A percentile compares a stretch with the other conserved stretches of the same genome.
Evolutionary conservation across 1,140 invertebrate genomes (phyloP).

Genomic region (Diorhabda sublineata): DNA sequence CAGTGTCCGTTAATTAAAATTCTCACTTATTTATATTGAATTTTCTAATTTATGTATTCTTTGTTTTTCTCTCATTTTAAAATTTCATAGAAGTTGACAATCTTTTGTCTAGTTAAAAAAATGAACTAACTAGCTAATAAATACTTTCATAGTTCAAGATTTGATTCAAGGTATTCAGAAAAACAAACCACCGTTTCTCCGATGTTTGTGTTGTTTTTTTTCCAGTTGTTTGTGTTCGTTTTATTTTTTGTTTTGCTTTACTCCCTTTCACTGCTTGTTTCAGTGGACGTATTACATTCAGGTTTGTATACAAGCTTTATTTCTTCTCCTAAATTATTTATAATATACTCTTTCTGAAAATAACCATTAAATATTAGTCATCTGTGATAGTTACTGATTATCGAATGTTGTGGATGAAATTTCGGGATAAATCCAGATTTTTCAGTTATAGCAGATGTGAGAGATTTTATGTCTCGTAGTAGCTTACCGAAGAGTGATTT

Average conservation of each 20-base stretch:
- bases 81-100: too few relatives aligned
- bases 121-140: too few relatives aligned
- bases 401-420: not conserved
- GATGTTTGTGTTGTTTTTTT: not conserved
- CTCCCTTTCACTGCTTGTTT: not conserved
- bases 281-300: not conserved
- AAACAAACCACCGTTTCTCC: slow-evolving; percentile 1
- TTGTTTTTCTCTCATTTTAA: too few relatives aligned
- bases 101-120: too few relatives aligned
- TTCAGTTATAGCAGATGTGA: not conserved
- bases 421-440: not conserved
- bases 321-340: too few relatives aligned
- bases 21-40: too few relatives aligned
- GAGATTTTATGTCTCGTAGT: too few relatives aligned
- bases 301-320: not conserved
- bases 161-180: not conserved
- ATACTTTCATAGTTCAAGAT: too few relatives aligned
- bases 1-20: too few relatives aligned
- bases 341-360: too few relatives aligned
- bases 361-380: not conserved
- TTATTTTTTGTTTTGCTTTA: slow-evolving; percentile 4
- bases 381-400: not conserved
- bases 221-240: not conserved
- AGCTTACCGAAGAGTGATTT: too few relatives aligned
- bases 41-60: too few relatives aligned